A percentile compares a stretch with the other conserved stretches of the same genome.
phyloP scores from a whole-genome alignment of 1,140 invertebrate species.

The Brachionus sp. region DNA sequence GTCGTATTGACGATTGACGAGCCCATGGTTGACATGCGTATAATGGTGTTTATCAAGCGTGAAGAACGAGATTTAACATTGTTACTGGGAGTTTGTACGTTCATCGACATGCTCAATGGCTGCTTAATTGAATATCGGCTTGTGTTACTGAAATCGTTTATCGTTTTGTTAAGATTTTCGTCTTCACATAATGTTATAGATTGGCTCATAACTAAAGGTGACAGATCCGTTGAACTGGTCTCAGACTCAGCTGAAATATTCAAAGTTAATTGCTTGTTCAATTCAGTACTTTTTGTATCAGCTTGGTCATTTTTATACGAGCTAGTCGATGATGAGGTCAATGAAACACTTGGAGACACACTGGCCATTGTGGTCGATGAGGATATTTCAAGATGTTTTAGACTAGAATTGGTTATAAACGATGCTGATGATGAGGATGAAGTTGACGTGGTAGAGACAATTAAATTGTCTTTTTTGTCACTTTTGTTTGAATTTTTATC shows the following conservation, averaged over 20 bases:
- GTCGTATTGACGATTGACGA: not conserved
- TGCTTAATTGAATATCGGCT: constrained; percentile 23
- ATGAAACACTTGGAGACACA: constrained; percentile 17
- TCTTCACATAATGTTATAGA: constrained; percentile 15
- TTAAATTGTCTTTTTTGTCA: constrained; percentile 14
- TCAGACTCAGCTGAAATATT: constrained; percentile 28
- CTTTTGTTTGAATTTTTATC: not conserved
- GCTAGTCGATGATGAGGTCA: not conserved
- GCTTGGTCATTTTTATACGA: constrained; percentile 16
- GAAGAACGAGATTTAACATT: constrained; percentile 27
- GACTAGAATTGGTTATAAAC: not conserved
- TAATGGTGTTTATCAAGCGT: constrained; percentile 10
- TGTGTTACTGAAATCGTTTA: not conserved
- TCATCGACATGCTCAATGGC: constrained; percentile 20
- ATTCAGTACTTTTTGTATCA: not conserved
- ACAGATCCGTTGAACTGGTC: not conserved
- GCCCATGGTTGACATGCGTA: constrained; percentile 9
- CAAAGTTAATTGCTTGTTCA: not conserved
- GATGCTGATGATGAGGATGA: constrained; percentile 1
- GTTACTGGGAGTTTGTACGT: not conserved
- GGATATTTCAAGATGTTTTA: constrained; percentile 27
- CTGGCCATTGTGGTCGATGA: constrained; percentile 9
- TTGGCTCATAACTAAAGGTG: constrained; percentile 22
- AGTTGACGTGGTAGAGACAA: not conserved
- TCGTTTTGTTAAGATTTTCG: constrained; percentile 11